Percentiles rank a stretch among this genome's conserved stretches.
These are phyloP conservation scores for Eristalis tenax DNA, from an alignment of 2,888 invertebrate species.

Conservation along the genomic window DNA sequence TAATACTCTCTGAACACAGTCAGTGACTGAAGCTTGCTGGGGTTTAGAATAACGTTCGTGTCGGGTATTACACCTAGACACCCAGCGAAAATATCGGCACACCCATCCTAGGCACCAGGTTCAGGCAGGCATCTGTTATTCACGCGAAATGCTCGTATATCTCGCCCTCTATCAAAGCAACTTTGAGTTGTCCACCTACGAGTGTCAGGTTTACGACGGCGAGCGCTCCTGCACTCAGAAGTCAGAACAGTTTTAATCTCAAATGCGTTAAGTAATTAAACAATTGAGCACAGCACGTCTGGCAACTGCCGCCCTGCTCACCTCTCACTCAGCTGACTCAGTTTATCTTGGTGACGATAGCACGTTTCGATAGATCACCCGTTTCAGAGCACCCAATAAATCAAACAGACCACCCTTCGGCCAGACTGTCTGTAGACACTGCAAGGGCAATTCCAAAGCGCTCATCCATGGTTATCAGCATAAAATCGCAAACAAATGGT, in stretches of 20 bases:
- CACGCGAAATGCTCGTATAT: no score
- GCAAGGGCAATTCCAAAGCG: background rate
- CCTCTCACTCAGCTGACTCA: background rate
- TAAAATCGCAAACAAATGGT: background rate
- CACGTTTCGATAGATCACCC: background rate
- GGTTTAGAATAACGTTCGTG: no score
- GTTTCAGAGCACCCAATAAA: background rate
- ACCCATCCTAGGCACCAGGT: no score
- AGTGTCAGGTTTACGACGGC: no score
- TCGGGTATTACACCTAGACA: no score
- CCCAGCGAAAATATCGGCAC: no score
- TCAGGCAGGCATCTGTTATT: no score
- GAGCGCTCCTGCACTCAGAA: no score
- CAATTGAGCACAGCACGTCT: background rate
- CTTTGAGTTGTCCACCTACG: no score
- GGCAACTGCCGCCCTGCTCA: background rate
- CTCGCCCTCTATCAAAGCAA: no score
- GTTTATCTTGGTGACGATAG: background rate
- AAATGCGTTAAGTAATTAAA: background rate
- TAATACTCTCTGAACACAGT: no score
- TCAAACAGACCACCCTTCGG: background rate
- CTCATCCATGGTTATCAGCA: background rate
- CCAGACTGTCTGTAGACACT: background rate
- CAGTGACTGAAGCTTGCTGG: no score
- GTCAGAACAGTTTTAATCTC: background rate